Conservation (phyloP, 2,113 vertebrate genomes). For the Corythoichthys intestinalis region DNA sequence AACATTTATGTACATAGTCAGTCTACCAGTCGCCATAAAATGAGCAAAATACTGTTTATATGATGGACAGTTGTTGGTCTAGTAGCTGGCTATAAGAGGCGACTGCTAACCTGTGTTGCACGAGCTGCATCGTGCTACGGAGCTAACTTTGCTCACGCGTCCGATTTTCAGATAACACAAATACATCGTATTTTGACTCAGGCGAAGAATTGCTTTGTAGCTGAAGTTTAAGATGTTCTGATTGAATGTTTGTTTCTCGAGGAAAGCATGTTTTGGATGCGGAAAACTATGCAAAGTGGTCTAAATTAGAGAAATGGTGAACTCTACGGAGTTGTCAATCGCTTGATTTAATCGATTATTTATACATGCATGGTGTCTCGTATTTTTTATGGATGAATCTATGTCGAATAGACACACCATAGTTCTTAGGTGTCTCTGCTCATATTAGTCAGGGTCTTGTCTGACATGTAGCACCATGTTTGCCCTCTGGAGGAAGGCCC, state of each 20-base stretch:
- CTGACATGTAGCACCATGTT: constrained; percentile 34
- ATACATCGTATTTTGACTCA: background rate
- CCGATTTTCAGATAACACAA: background rate
- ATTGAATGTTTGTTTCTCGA: background rate
- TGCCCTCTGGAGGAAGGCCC: constrained; percentile 44
- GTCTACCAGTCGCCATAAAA: background rate
- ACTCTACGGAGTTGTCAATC: background rate
- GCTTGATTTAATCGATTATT: background rate
- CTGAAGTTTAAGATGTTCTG: background rate
- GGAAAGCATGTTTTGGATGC: background rate
- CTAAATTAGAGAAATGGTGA: background rate
- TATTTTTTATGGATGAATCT: background rate
- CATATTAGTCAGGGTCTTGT: background rate
- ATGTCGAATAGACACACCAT: background rate
- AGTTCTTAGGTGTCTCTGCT: background rate
- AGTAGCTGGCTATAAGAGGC: constrained; percentile 27
- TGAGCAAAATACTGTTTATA: background rate
- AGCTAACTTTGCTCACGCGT: constrained; percentile 18
- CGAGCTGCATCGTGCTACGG: constrained; percentile 48
- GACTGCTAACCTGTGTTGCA: constrained; percentile 33
- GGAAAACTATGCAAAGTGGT: background rate
- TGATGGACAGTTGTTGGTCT: constrained; percentile 25
- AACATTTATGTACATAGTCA: background rate
- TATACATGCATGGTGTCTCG: background rate
- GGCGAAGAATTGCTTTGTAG: background rate